These are phyloP conservation scores for Bufo gargarizans DNA, from an alignment of 2,113 vertebrate genomes.

Conservation along the genomic window DNA sequence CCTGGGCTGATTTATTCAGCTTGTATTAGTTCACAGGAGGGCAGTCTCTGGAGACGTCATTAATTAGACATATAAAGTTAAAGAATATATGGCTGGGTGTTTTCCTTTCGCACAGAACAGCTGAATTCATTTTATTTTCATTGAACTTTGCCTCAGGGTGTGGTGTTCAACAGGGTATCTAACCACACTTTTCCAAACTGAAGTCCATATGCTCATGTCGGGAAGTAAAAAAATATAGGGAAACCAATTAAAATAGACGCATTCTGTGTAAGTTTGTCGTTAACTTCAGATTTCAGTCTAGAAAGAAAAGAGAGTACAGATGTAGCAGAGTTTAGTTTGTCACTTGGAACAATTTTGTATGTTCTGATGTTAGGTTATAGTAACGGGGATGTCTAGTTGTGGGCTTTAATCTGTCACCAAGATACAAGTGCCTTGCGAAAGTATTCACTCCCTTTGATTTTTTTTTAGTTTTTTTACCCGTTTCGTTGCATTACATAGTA, in stretches of 20 bases:
- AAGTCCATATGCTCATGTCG: background rate
- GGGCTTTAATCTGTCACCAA: too few relatives aligned
- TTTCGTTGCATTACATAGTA: too few relatives aligned
- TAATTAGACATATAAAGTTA: slow-evolving; percentile 50
- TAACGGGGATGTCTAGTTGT: background rate
- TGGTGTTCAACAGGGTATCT: slow-evolving; percentile 46
- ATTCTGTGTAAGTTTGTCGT: background rate
- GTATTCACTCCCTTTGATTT: too few relatives aligned
- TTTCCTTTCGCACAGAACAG: slow-evolving; percentile 44
- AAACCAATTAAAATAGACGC: background rate
- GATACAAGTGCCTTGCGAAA: too few relatives aligned
- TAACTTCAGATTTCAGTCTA: background rate
- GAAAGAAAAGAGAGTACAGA: background rate
- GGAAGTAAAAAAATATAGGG: background rate
- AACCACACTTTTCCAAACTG: slow-evolving; percentile 9
- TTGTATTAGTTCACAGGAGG: slow-evolving; percentile 48
- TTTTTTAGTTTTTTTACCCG: too few relatives aligned
- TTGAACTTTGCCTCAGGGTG: slow-evolving; percentile 46
- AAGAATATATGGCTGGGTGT: slow-evolving; percentile 49
- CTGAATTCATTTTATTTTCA: slow-evolving; percentile 44
- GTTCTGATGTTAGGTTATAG: background rate
- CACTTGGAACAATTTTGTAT: background rate
- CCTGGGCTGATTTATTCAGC: slow-evolving; percentile 43
- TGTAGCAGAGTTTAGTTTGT: background rate
- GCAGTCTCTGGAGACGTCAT: slow-evolving; percentile 41